phyloP scores from a whole-genome alignment of 2,888 invertebrate species.

The Campopleginae sp. region DNA sequence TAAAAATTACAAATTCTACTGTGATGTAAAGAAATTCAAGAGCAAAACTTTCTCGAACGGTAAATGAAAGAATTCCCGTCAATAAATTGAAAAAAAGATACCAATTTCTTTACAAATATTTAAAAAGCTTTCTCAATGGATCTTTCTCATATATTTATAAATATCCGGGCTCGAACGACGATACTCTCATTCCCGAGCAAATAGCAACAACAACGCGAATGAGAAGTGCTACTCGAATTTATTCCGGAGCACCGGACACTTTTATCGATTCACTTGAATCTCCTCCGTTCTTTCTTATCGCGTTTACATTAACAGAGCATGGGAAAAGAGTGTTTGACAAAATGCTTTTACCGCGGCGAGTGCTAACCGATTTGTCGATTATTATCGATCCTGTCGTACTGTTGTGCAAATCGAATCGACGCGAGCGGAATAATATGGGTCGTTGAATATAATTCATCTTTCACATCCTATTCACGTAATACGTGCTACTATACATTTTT shows the following conservation, averaged over 20 bases:
- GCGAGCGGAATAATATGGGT: constrained; percentile 20
- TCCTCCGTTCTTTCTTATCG: constrained; percentile 27
- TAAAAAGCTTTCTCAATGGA: background rate
- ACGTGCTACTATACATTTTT: background rate
- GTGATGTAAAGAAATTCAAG: background rate
- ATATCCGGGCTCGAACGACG: constrained; percentile 10
- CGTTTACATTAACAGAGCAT: constrained; percentile 33
- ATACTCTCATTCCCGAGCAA: constrained; percentile 34
- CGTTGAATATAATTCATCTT: constrained; percentile 21
- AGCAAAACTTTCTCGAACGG: background rate
- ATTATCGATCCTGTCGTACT: constrained; percentile 36
- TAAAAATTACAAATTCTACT: background rate
- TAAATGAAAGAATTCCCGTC: background rate
- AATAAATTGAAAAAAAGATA: background rate
- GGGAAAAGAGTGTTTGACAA: constrained; percentile 21
- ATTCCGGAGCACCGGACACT: constrained; percentile 11
- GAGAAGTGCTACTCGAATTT: constrained; percentile 31
- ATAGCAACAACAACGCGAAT: background rate
- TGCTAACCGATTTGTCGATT: constrained; percentile 35
- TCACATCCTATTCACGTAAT: constrained; percentile 14
- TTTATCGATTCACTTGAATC: constrained; percentile 43
- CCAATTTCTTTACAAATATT: background rate
- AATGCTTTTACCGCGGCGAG: constrained; percentile 15
- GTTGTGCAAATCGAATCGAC: constrained; percentile 37
- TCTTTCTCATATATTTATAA: background rate